Base-by-base conservation (phyloP, 2,797 vertebrate species). In the Clarias laeviceps region DNA sequence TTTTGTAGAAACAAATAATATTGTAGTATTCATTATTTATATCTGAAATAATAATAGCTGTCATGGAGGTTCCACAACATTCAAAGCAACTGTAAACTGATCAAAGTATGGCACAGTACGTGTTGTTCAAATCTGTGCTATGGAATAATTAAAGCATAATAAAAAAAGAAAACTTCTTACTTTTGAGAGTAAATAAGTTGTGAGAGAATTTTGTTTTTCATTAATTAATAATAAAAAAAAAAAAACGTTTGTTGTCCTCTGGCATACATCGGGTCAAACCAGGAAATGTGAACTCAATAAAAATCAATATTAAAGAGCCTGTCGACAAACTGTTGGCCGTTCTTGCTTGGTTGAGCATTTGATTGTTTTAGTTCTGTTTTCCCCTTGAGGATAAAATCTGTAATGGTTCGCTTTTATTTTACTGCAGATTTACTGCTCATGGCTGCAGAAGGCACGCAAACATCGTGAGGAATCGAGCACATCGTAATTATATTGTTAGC, bases 221-320 rank as follows among this genome's bases (percentile, higher is more conserved):
- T 77, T 32, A n/a, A 68, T 15, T n/a, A 84, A 84, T 72, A 78
- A 34, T 34, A 34, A 34, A 1, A 37, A 37, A 5, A 37, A 37
- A 37, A 61, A 59, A 22, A 57, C 50, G 70, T 70, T 61, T 0
- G 29, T 70, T 27, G 34, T 59, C 65, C 66, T 85, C 37, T 72
- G 40, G 59, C 29, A 12, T 72, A 62, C 66, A 80, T 57, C n/a
- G n/a, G 57, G 66, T 65, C 57, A 73, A 80, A 73, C 68, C 9
- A 34, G 78, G 84, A 62, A 68, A 54, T 40, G 8, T 32, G 22
- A 73, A n/a, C 6, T 68, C 66, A 65, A 78, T 74, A 80, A 81
- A 45, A 65, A 24, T 22, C 59, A 18, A 29, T 27, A 74, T 85
- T 85, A 85, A 85, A 73, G 84, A 65, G 73, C 27, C 69, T 85